A percentile compares a stretch with the other conserved stretches of the same genome.
These are phyloP conservation scores for Diarsia rubi DNA, from an alignment of 2,888 invertebrate genomes.

Conservation along the genomic window DNA sequence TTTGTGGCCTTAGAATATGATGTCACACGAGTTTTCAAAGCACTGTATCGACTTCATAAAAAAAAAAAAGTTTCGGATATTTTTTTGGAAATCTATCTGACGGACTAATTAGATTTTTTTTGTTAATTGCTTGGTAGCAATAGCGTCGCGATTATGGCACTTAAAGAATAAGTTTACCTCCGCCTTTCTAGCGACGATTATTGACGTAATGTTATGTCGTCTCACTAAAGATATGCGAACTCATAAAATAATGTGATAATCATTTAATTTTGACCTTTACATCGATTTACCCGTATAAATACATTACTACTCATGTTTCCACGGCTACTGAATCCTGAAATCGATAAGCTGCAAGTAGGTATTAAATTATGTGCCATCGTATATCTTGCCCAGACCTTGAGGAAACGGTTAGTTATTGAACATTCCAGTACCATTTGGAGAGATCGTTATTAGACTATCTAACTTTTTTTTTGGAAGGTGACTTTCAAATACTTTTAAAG, in stretches of 20 bases:
- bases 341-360: conserved; percentile 36
- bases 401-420: background rate
- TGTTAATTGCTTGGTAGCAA: too few species aligned
- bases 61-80: too few species aligned
- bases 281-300: background rate
- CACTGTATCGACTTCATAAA: too few species aligned
- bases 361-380: conserved; percentile 18
- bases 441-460: conserved; percentile 15
- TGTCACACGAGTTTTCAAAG: too few species aligned
- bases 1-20: too few species aligned
- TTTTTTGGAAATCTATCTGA: too few species aligned
- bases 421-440: conserved; percentile 36
- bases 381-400: conserved; percentile 32
- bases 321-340: conserved; percentile 27
- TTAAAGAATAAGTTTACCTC: too few species aligned
- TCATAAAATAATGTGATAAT: conserved; percentile 15
- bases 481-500: background rate
- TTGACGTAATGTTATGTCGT: background rate
- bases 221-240: background rate
- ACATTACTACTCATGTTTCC: conserved; percentile 8
- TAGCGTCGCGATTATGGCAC: too few species aligned
- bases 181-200: too few species aligned
- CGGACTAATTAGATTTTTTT: too few species aligned
- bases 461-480: background rate
- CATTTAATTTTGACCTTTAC: conserved; percentile 26